Base-by-base conservation (phyloP, 2,113 vertebrate genomes). In the Gracilinanus agilis region DNA sequence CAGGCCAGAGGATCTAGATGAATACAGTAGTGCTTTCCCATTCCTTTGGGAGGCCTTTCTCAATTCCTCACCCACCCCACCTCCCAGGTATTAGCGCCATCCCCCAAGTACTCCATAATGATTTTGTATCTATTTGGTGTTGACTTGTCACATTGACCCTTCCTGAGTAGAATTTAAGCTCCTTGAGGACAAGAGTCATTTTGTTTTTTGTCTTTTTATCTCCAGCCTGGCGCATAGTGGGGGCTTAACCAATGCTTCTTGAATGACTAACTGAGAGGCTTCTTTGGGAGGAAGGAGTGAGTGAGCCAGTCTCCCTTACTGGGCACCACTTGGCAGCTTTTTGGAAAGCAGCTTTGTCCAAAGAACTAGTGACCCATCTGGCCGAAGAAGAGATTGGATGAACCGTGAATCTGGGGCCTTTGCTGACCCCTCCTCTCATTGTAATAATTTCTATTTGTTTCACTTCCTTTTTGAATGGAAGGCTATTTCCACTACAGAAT, bases 401-500 rank as follows among this genome's bases (percentile, higher is more conserved):
- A 97, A 97, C 95, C 95, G 93, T 96, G 94, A 98, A 94, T 96
- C 92, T 95, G 88, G 96, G 97, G 97, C 95, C n/a, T 92, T 96
- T 94, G 96, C 95, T 93, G 96, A 96, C 75, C 92, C 90, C 44
- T 96, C 90, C 44, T 96, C 92, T 88, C 96, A 93, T 53, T 95
- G 94, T 95, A 94, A 93, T 67, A 88, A 27, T 92, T 96, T 91
- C 19, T 91, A 61, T 55, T 54, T 53, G 56, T 94, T 90, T 97
- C 75, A 93, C 95, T 96, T 97, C 95, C 97, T 95, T 92, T 96
- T 0, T 90, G 93, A 96, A 96, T 75, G 83, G 94, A 90, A 95
- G 88, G 19, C 49, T 53, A 94, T 90, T 55, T 58, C 88, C 55
- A 94, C 94, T 95, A 89, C n/a, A 44, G 90, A 11, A 3, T 93